Base-by-base conservation (phyloP, 2,797 vertebrate genomes). In the Uromys caudimaculatus region DNA sequence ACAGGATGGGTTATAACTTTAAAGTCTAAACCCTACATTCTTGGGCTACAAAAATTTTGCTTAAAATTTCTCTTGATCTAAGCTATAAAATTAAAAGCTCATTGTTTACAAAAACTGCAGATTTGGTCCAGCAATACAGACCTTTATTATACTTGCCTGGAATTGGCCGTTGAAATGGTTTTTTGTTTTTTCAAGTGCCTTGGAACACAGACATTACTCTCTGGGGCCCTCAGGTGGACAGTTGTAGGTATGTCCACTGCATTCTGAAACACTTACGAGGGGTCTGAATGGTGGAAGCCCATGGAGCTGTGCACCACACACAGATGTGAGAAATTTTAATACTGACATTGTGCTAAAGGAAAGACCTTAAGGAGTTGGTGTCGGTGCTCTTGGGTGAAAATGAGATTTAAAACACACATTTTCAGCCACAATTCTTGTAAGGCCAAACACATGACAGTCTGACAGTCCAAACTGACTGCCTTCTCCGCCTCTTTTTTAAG, bases 151-250 rank as follows among this genome's bases (percentile, higher is more conserved):
- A 1, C 85, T 87, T 62, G 52, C 3, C 32, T 19, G 41, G 19
- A 71, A 17, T 16, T 52, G 5, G n/a, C 29, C 7, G 2, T 1
- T 41, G 41, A 77, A 77, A 24, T 21, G 23, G 4, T 14, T 8
- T 29, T 29, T 56, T 67, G 4, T 32, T 32, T 32, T 35, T 19
- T 56, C 0, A 41, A 62, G 21, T 3, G 0, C 16, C 0, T 16
- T 35, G 3, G 27, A n/a, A 60, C 17, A 27, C 52, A 96, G 95
- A 93, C 3, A 0, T 79, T 93, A 93, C 95, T 96, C 93, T 96
- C 87, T 81, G 91, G 97, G 69, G 97, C 97, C 98, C 95, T 93
- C 98, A 87, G 35, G 98, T 97, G 98, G 97, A 91, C 90, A 91
- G 19, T 1, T 0, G 0, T 27, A 21, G 77, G 35, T 54, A 95